Evolutionary conservation across 1,140 invertebrate species (phyloP).

Genomic region (Trinorchestia longiramus): DNA sequence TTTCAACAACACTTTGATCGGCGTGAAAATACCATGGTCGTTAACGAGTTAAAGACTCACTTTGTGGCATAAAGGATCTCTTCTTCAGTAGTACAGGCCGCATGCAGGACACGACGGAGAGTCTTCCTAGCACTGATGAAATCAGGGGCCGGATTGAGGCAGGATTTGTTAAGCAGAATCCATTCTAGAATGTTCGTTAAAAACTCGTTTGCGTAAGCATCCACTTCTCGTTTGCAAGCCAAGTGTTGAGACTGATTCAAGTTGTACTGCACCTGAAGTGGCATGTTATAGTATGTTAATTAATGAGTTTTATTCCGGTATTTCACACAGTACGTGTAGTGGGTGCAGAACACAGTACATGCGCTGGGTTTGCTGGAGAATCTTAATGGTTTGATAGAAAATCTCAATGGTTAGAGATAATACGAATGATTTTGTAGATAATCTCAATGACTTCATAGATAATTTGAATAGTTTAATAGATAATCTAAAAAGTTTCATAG

Average conservation of each 20-base stretch:
- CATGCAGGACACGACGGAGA: not conserved
- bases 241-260: not conserved
- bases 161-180: not conserved
- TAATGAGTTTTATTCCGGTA: no score
- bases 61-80: not conserved
- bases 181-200: not conserved
- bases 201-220: not conserved
- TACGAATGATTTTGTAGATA: not conserved
- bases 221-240: not conserved
- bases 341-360: no score
- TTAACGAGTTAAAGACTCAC: not conserved
- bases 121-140: not conserved
- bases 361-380: not conserved
- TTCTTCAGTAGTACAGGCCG: not conserved
- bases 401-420: not conserved
- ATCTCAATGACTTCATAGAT: not conserved
- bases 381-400: not conserved
- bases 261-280: not conserved
- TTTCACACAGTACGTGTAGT: not conserved
- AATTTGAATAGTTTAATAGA: not conserved
- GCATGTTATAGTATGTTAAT: no score
- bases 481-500: not conserved
- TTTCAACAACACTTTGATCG: no score
- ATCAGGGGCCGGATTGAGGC: not conserved
- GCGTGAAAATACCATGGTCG: no score